Conservation (phyloP, 2,113 vertebrate species). For the Micromys minutus region DNA sequence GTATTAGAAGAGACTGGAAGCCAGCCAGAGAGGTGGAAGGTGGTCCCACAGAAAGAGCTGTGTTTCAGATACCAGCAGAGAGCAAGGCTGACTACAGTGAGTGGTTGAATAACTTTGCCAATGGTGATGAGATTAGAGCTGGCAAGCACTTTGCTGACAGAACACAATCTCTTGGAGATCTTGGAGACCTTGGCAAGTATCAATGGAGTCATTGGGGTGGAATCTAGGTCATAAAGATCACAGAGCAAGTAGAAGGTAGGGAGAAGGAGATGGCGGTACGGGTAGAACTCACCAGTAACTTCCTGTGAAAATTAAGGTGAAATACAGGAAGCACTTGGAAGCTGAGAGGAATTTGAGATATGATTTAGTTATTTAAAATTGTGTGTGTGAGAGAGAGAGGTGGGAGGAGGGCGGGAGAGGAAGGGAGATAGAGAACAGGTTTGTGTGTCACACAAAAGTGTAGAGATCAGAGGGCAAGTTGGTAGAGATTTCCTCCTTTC, state of each 20-base stretch:
- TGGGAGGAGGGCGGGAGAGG: not conserved
- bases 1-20: not conserved
- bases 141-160: not conserved
- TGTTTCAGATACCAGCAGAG: not conserved
- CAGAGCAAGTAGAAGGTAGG: not conserved
- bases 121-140: not conserved
- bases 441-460: not conserved
- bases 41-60: not conserved
- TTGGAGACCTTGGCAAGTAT: not conserved
- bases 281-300: not conserved
- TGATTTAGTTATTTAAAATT: not conserved
- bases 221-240: not conserved
- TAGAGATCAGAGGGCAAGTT: not conserved
- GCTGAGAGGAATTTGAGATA: not conserved
- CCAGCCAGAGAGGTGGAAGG: not conserved
- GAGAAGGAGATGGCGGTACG: not conserved
- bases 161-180: not conserved
- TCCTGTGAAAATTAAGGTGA: not conserved
- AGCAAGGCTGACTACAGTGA: not conserved
- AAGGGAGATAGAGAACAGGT: not conserved
- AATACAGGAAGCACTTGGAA: not conserved
- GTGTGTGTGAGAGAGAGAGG: not conserved
- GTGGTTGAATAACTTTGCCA: too few relatives aligned
- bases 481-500: not conserved
- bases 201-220: too few relatives aligned